Evolutionary conservation across 2,888 invertebrate genomes (phyloP), one percentile per base, ranked within the genome.

Genomic region (Trissonchulus latispiculum): DNA sequence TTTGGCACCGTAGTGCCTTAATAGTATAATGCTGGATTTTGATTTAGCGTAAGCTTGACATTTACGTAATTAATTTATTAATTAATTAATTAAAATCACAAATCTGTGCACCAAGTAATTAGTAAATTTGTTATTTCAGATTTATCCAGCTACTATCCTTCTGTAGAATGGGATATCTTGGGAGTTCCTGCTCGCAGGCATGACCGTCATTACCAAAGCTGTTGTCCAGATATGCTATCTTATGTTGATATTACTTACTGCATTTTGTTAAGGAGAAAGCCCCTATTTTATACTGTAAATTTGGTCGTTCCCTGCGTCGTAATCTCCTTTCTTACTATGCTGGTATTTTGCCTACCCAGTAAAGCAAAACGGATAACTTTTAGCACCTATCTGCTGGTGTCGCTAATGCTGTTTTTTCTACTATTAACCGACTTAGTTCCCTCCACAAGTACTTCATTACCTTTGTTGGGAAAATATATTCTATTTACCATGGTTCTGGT

Each of bases 91-190:
- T n/a, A n/a, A n/a, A n/a, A n/a, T n/a, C n/a, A n/a, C n/a, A n/a
- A n/a, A n/a, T n/a, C n/a, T n/a, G n/a, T n/a, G n/a, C n/a, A n/a
- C n/a, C n/a, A n/a, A n/a, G n/a, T n/a, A n/a, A n/a, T n/a, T n/a
- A n/a, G n/a, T n/a, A n/a, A n/a, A n/a, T n/a, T 48, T 48, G 8
- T 48, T 8, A 15, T 81, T 68, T 80, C 82, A 69, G 85, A 85
- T 77, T 76, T 97, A 76, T 91, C 94, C 70, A 96, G 95, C 86
- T 97, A 97, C 87, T 97, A 97, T 87, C 92, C 94, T 84, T 95
- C 95, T 80, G 95, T 96, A 75, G 96, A 97, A 86, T 97, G 97
- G 97, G 96, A 97, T 86, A 93, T 97, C 80, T 91, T 97, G 90
- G 89, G 91, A 77, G 95, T 95, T 36, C 82, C 83, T 3, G 85